Percentiles rank a stretch among this genome's conserved stretches.
phyloP scores from a whole-genome alignment of 2,113 vertebrate species.

The Chamaea fasciata region DNA sequence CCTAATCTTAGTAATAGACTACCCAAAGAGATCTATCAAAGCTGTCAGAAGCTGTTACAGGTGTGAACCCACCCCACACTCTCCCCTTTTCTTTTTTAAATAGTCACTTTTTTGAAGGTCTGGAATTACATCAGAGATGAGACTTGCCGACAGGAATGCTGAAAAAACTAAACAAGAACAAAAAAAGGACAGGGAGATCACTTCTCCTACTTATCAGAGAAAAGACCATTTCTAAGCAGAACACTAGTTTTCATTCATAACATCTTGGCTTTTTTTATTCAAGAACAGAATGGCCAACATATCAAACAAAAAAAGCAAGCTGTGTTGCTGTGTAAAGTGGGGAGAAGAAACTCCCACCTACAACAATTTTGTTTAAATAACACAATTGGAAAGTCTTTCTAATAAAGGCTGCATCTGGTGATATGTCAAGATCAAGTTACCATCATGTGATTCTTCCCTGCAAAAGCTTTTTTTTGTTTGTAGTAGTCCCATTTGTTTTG shows the following conservation, averaged over 20 bases:
- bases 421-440: not conserved
- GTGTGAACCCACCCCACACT: not conserved
- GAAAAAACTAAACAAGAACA: not conserved
- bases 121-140: not conserved
- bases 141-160: not conserved
- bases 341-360: not conserved
- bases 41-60: not conserved
- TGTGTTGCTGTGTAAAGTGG: fast-evolving
- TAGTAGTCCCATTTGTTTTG: not conserved
- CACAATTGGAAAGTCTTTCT: not conserved
- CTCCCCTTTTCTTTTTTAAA: not conserved
- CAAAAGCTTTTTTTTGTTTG: not conserved
- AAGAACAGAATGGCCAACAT: not conserved
- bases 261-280: not conserved
- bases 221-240: not conserved
- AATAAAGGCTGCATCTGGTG: not conserved
- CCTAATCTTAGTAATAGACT: not conserved
- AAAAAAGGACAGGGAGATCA: not conserved
- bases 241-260: not conserved
- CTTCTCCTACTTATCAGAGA: not conserved
- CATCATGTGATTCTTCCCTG: not conserved
- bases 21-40: not conserved
- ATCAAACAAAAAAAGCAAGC: not conserved
- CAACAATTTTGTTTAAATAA: not conserved
- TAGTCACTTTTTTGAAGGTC: not conserved